phyloP scores from a whole-genome alignment of 2,113 vertebrate species.

The Tragelaphus strepsiceros region DNA sequence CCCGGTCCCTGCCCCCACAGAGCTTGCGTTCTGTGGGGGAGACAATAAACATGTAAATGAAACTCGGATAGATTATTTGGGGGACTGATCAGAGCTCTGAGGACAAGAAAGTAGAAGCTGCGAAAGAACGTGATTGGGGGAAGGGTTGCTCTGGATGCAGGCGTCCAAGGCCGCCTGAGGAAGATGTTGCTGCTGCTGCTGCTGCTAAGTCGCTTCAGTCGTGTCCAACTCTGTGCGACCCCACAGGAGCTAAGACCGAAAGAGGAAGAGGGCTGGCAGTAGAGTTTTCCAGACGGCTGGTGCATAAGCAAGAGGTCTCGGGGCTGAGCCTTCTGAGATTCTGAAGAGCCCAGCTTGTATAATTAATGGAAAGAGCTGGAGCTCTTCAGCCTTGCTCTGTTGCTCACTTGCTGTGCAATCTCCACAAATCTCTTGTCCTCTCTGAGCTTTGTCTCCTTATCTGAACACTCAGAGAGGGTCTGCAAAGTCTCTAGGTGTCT shows the following conservation, averaged over 20 bases:
- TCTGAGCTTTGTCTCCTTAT: neutral
- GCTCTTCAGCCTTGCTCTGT: neutral
- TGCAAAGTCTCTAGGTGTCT: neutral
- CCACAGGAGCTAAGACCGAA: neutral
- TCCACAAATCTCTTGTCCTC: neutral
- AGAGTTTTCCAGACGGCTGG: neutral
- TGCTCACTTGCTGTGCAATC: neutral
- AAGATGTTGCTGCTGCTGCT: too few relatives aligned
- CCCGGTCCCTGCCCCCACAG: fast-evolving
- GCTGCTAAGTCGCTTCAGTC: too few relatives aligned
- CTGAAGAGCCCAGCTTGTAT: neutral
- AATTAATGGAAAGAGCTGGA: neutral
- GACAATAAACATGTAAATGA: neutral
- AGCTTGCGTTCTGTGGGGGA: neutral
- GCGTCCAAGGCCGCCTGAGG: neutral
- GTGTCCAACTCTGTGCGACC: too few relatives aligned
- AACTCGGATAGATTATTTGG: neutral
- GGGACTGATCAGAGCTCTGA: neutral
- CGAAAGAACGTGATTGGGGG: neutral
- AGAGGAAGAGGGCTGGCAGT: too few relatives aligned
- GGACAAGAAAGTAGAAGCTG: too few relatives aligned
- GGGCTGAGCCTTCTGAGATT: neutral
- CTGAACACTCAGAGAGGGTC: neutral
- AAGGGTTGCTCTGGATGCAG: too few relatives aligned
- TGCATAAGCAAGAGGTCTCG: fast-evolving